Conservation (phyloP, 2,888 invertebrate species). For the Furcula furcula region DNA sequence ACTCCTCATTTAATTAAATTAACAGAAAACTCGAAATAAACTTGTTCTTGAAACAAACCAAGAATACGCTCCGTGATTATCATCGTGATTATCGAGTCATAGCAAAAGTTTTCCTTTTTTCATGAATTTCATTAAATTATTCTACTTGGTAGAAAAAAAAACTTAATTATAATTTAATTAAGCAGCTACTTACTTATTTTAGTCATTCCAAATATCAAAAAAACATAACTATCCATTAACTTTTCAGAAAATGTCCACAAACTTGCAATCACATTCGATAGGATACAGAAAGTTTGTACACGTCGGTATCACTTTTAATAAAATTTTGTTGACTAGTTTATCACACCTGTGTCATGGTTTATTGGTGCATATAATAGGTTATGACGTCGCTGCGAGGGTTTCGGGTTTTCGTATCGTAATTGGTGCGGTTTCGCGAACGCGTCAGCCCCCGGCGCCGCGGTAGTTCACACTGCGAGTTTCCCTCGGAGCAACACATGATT, state of each 20-base stretch:
- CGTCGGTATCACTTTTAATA: constrained; percentile 37
- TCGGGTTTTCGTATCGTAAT: constrained; percentile 29
- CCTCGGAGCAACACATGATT: constrained; percentile 76
- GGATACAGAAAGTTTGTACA: constrained; percentile 17
- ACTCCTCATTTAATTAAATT: not conserved
- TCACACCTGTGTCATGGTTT: constrained; percentile 45
- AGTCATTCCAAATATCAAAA: constrained; percentile 69
- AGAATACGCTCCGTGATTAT: constrained; percentile 6
- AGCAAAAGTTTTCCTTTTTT: constrained; percentile 21
- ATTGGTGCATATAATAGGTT: constrained; percentile 42
- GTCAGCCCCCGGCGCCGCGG: constrained; percentile 47
- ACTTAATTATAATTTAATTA: constrained; percentile 7
- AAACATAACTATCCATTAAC: constrained; percentile 57
- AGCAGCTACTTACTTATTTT: constrained; percentile 59
- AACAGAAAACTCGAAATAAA: constrained; percentile 4
- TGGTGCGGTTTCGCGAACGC: constrained; percentile 27
- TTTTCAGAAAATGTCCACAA: constrained; percentile 29
- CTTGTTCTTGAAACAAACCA: constrained; percentile 16
- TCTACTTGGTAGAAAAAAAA: constrained; percentile 3
- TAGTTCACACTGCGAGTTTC: constrained; percentile 53
- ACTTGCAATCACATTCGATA: constrained; percentile 32
- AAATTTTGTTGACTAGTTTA: constrained; percentile 32
- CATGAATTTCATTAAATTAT: constrained; percentile 13
- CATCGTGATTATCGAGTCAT: constrained; percentile 28
- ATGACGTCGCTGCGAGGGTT: constrained; percentile 31